Conservation (phyloP, 2,888 invertebrate genomes). For the Rhagium mordax region DNA sequence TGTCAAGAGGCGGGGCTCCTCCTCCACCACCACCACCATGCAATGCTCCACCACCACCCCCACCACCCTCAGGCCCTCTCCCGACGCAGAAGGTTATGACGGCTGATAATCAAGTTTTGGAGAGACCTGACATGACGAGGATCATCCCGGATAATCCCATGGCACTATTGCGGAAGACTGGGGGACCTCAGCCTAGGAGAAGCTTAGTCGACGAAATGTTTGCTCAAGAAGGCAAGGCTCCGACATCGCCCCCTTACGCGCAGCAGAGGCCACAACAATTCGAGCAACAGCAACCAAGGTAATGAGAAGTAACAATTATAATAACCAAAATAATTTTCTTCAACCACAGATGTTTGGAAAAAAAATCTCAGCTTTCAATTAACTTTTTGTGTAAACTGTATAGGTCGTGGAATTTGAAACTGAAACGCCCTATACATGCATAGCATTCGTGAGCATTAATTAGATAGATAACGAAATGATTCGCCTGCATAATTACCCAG, state of each 20-base stretch:
- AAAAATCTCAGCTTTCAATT: too few species aligned
- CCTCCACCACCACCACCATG: slow-evolving; percentile 73
- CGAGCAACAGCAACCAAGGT: slow-evolving; percentile 26
- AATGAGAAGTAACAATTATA: neutral
- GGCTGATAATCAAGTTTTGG: slow-evolving; percentile 70
- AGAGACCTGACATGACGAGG: slow-evolving; percentile 80
- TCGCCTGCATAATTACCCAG: neutral
- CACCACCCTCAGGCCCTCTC: slow-evolving; percentile 75
- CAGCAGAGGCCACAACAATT: slow-evolving; percentile 41
- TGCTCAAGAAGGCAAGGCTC: slow-evolving; percentile 41
- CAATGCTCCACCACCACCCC: slow-evolving; percentile 68
- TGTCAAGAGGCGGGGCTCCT: slow-evolving; percentile 53
- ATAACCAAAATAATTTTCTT: too few species aligned
- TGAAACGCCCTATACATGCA: too few species aligned
- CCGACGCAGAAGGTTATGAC: slow-evolving; percentile 71
- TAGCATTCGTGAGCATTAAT: too few species aligned
- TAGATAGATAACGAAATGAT: neutral
- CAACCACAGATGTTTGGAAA: too few species aligned
- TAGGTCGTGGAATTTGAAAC: too few species aligned
- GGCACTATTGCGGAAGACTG: slow-evolving; percentile 79
- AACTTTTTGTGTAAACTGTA: too few species aligned
- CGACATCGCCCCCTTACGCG: slow-evolving; percentile 38
- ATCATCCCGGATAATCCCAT: slow-evolving; percentile 82
- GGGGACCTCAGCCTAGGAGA: slow-evolving; percentile 72
- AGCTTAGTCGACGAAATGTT: slow-evolving; percentile 62